Percentiles rank a stretch among this genome's conserved stretches.
phyloP scores from a whole-genome alignment of 2,888 invertebrate genomes.

The Oscheius sp. region DNA sequence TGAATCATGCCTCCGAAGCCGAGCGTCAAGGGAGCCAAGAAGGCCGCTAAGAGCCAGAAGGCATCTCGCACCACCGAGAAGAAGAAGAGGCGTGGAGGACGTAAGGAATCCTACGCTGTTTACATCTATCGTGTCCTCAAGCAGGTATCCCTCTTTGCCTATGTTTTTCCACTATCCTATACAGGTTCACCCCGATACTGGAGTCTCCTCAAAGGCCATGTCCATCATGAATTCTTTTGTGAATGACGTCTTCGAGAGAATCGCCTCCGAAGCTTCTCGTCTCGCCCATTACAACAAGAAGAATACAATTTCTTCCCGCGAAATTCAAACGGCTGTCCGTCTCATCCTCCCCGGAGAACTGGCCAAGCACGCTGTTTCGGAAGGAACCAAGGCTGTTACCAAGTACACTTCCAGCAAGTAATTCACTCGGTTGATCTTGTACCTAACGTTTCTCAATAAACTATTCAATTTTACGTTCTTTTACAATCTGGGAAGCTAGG shows the following conservation, averaged over 20 bases:
- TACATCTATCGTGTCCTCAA: conserved; percentile 78
- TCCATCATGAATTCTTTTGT: conserved; percentile 81
- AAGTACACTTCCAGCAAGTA: conserved; percentile 51
- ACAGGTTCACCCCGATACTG: conserved; percentile 73
- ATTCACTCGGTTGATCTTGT: no score
- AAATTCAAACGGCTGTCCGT: conserved; percentile 74
- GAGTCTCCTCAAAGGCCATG: conserved; percentile 80
- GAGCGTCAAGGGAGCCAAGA: conserved; percentile 69
- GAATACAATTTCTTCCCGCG: conserved; percentile 74
- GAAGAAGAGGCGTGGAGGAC: conserved; percentile 65
- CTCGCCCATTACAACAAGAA: conserved; percentile 78
- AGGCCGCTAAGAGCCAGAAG: conserved; percentile 65
- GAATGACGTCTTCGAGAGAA: conserved; percentile 80
- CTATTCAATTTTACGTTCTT: no score
- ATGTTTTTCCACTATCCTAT: neutral
- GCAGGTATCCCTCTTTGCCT: conserved; percentile 71
- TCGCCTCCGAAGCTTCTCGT: conserved; percentile 75
- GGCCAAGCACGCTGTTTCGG: conserved; percentile 52
- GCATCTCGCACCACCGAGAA: conserved; percentile 68
- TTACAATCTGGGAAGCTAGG: no score
- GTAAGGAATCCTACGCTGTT: conserved; percentile 70
- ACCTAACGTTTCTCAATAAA: no score
- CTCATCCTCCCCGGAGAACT: conserved; percentile 55
- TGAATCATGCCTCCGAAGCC: conserved; percentile 56
- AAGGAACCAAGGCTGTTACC: conserved; percentile 52